phyloP scores from a whole-genome alignment of 1,140 invertebrate species.

The Ylistrum balloti region DNA sequence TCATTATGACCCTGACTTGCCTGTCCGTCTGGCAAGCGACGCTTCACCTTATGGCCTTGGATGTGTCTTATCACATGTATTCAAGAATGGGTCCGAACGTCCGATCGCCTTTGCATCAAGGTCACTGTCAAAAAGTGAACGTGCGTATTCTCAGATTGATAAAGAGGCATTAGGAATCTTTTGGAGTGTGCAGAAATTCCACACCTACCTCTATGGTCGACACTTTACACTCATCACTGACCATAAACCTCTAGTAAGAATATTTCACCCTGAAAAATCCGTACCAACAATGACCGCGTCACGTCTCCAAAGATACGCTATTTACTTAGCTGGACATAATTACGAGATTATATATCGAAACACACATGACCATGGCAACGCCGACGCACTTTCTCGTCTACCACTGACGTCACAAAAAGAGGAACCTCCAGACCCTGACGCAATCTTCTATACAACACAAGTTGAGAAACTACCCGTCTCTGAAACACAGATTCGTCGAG shows the following conservation, averaged over 20 bases:
- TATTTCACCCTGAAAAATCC: slow-evolving; percentile 65
- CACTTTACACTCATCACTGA: slow-evolving; percentile 72
- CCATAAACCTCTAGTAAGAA: slow-evolving; percentile 76
- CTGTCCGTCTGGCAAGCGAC: slow-evolving; percentile 82
- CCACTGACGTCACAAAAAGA: slow-evolving; percentile 14
- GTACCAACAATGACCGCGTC: slow-evolving; percentile 70
- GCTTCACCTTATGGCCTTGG: slow-evolving; percentile 83
- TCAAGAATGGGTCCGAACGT: slow-evolving; percentile 68
- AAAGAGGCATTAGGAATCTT: slow-evolving; percentile 84
- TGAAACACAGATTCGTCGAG: neutral
- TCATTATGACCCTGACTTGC: slow-evolving; percentile 79
- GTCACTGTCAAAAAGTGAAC: slow-evolving; percentile 81
- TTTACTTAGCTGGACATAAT: slow-evolving; percentile 54
- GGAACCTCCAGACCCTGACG: neutral
- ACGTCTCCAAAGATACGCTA: slow-evolving; percentile 53
- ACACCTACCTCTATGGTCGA: slow-evolving; percentile 82
- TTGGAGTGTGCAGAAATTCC: slow-evolving; percentile 82
- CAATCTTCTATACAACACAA: slow-evolving; percentile 46
- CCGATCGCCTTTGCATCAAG: slow-evolving; percentile 82
- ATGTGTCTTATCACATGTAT: slow-evolving; percentile 81
- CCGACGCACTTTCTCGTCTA: slow-evolving; percentile 44
- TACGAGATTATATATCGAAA: slow-evolving; percentile 56
- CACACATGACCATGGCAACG: slow-evolving; percentile 71
- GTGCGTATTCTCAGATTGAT: slow-evolving; percentile 84
- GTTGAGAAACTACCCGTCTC: slow-evolving; percentile 45